A percentile compares a stretch with the other conserved stretches of the same genome.
phyloP scores from a whole-genome alignment of 2,888 invertebrate genomes.

The Phengaris alcon region DNA sequence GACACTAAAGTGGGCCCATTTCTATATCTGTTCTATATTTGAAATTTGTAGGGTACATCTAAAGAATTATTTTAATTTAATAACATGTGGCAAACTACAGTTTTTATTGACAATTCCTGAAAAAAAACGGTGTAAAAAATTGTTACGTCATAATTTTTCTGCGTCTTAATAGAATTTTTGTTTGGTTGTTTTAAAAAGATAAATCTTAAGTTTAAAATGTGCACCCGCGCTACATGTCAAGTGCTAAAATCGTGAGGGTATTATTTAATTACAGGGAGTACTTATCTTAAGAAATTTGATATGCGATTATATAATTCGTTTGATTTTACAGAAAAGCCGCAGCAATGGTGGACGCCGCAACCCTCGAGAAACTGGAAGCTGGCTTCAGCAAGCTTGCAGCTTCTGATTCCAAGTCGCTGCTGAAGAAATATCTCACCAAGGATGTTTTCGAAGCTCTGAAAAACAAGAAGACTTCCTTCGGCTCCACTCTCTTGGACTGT shows the following conservation, averaged over 20 bases:
- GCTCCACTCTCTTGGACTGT: slow-evolving; percentile 94
- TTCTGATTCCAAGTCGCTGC: slow-evolving; percentile 95
- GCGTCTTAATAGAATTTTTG: not conserved
- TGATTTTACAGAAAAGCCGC: slow-evolving; percentile 82
- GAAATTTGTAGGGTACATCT: not conserved
- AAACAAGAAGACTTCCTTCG: slow-evolving; percentile 95
- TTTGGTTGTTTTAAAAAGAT: not conserved
- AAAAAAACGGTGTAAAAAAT: not conserved
- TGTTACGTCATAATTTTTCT: slow-evolving; percentile 13
- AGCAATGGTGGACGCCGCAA: slow-evolving; percentile 94
- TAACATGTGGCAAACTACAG: not conserved
- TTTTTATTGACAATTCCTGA: not conserved
- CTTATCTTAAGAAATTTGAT: not conserved
- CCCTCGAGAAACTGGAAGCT: slow-evolving; percentile 93
- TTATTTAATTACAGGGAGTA: not conserved
- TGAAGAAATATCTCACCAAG: slow-evolving; percentile 96
- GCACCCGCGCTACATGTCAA: slow-evolving; percentile 72
- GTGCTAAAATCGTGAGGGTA: slow-evolving; percentile 72
- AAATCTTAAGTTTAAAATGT: slow-evolving; percentile 50
- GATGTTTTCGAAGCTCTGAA: slow-evolving; percentile 95
- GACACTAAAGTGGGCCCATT: not conserved
- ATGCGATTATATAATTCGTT: slow-evolving; percentile 21
- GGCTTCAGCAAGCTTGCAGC: slow-evolving; percentile 92
- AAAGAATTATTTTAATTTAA: not conserved
- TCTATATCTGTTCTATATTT: not conserved